Percentiles rank a stretch among this genome's conserved stretches.
Evolutionary conservation across 2,113 vertebrate genomes (phyloP).

Genomic region (Agelaius phoeniceus): DNA sequence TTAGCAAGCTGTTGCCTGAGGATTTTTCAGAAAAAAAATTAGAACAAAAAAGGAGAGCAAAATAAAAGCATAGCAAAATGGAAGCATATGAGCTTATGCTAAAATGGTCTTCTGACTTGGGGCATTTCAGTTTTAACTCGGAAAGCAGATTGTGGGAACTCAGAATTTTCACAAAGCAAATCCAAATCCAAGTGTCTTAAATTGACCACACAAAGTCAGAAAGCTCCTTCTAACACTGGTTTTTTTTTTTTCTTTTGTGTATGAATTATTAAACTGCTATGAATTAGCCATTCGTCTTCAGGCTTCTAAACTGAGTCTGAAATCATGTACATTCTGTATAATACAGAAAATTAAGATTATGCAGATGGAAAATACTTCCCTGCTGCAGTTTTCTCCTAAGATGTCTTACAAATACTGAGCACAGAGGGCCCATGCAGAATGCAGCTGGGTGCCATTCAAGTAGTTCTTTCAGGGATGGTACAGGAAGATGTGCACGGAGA

Average conservation of each 20-base stretch:
- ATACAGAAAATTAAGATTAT: conserved; percentile 21
- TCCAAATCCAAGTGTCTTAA: neutral
- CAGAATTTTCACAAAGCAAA: neutral
- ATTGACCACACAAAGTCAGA: conserved; percentile 22
- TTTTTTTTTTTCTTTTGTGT: neutral
- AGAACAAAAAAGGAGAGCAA: neutral
- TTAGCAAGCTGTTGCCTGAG: neutral
- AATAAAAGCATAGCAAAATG: neutral
- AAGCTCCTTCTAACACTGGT: neutral
- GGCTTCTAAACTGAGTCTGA: conserved; percentile 26
- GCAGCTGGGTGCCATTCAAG: conserved; percentile 29
- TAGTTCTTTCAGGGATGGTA: neutral
- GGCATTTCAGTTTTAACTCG: neutral
- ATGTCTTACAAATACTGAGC: neutral
- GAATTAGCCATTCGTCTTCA: neutral
- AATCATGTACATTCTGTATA: neutral
- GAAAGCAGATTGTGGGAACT: neutral
- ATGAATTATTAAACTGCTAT: neutral
- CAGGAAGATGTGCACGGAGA: neutral
- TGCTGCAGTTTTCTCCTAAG: conserved; percentile 11
- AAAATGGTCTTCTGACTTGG: neutral
- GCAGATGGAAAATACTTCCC: conserved; percentile 24
- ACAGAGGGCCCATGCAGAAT: neutral
- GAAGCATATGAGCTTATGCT: neutral
- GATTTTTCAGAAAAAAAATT: neutral